Base-by-base conservation (phyloP, 2,888 invertebrate species). In the Icerya purchasi region DNA sequence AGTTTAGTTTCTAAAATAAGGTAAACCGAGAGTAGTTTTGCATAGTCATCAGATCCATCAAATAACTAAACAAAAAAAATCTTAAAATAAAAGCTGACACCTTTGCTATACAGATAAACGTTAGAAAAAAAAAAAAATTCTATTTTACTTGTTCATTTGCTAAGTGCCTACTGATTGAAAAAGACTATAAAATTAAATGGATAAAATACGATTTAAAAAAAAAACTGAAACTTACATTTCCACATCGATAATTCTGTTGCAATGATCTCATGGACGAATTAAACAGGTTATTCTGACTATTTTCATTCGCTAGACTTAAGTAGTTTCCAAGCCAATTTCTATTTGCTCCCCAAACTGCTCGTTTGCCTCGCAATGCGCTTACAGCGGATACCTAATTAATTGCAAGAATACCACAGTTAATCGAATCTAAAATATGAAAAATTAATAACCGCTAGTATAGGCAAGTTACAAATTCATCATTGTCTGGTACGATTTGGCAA, bases 321-420 rank as follows among this genome's bases (percentile, higher is more conserved):
- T 91, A 91, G 71, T 91, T 87, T 50, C 89, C 89, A 64, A 81
- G 77, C 91, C 91, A 91, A 66, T 81, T 80, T 57, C 86, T 75
- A 53, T 78, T 76, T 65, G 83, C 80, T 2, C 90, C 90, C 82
- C 86, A 89, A 57, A 81, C 74, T 3, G 72, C 68, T 54, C 83
- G 73, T 65, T 79, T 78, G 8, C 83, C 81, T 65, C 79, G 77
- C 53, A 90, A 72, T 0, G 79, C 80, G 62, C 83, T 80, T 2
- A 83, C 86, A 0, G 89, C 85, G 19, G 80, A 76, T 65, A 87
- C 81, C 74, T 75, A 56, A 55, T n/a, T n/a, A n/a, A n/a, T n/a
- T n/a, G n/a, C n/a, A n/a, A n/a, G n/a, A n/a, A n/a, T n/a, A n/a
- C n/a, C n/a, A n/a, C n/a, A n/a, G n/a, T n/a, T n/a, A n/a, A n/a